Percentiles rank a stretch among this genome's conserved stretches.
Evolutionary conservation across 2,888 invertebrate genomes (phyloP).

Genomic region (Tiliacea citrago): DNA sequence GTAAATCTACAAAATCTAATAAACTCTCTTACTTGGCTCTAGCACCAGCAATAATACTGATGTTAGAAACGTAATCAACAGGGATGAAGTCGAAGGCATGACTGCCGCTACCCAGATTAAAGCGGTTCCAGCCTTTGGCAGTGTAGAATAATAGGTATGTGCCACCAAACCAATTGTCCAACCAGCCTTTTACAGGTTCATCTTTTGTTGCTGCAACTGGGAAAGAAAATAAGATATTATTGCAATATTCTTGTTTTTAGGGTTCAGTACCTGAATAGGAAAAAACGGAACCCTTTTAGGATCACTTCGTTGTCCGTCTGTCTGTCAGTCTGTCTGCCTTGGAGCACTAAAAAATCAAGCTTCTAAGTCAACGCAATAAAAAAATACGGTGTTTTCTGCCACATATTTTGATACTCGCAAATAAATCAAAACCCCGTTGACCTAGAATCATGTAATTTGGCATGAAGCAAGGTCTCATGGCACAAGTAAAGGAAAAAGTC

Average conservation of each 20-base stretch:
- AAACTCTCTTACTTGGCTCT: conserved; percentile 63
- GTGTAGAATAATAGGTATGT: conserved; percentile 92
- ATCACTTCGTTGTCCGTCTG: too few relatives aligned
- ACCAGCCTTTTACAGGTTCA: conserved; percentile 96
- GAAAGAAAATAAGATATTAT: not conserved
- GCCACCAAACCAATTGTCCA: conserved; percentile 97
- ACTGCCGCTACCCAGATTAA: conserved; percentile 93
- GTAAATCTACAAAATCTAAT: not conserved
- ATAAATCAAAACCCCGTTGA: too few relatives aligned
- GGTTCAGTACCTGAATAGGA: too few relatives aligned
- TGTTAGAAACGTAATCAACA: conserved; percentile 96
- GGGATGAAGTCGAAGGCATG: conserved; percentile 94
- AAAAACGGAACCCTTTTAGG: too few relatives aligned
- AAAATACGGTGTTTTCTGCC: too few relatives aligned
- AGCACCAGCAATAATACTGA: conserved; percentile 94
- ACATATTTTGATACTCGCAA: too few relatives aligned
- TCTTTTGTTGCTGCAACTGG: conserved; percentile 91
- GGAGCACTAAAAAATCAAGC: too few relatives aligned
- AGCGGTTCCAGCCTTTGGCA: conserved; percentile 92
- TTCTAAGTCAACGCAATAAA: too few relatives aligned
- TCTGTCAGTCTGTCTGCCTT: too few relatives aligned
- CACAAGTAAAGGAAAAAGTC: too few relatives aligned
- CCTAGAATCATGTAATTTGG: too few relatives aligned
- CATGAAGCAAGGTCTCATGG: too few relatives aligned
- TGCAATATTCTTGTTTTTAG: not conserved